These are phyloP conservation scores for Plagodis pulveraria DNA, from an alignment of 2,888 invertebrate species.

Conservation along the genomic window DNA sequence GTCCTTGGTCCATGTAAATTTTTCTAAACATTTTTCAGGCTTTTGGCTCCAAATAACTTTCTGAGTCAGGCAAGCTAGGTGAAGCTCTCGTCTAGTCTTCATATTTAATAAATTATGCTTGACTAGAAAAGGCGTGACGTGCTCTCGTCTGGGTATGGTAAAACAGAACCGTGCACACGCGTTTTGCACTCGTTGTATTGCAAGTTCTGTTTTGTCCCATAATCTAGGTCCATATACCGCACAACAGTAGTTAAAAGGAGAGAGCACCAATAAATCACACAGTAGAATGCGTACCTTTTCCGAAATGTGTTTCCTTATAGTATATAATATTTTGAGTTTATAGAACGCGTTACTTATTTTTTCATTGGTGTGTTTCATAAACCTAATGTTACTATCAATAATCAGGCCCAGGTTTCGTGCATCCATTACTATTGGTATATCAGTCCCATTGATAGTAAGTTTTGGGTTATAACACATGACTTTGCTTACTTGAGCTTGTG, in stretches of 20 bases:
- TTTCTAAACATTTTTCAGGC: too few relatives aligned
- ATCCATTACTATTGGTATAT: not conserved
- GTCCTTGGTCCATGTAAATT: too few relatives aligned
- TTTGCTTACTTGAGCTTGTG: not conserved
- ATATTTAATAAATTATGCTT: too few relatives aligned
- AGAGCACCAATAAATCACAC: not conserved
- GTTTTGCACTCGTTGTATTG: too few relatives aligned
- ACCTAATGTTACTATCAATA: not conserved
- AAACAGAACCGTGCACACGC: too few relatives aligned
- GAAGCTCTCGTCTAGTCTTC: too few relatives aligned
- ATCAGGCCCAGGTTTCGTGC: not conserved
- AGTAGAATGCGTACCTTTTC: not conserved
- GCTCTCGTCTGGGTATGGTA: too few relatives aligned
- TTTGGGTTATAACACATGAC: not conserved
- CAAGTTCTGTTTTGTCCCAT: too few relatives aligned
- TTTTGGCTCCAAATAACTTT: too few relatives aligned
- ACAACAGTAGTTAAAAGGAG: not conserved
- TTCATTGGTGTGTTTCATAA: not conserved
- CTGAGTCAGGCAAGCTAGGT: too few relatives aligned
- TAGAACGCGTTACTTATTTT: not conserved
- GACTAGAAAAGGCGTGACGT: not conserved
- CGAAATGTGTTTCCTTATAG: not conserved
- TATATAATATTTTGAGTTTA: not conserved
- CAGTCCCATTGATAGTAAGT: not conserved
- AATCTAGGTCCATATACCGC: too few relatives aligned